Percentiles rank a stretch among this genome's conserved stretches.
These are phyloP conservation scores for Yponomeuta cagnagella DNA, from an alignment of 2,888 invertebrate species.

Conservation along the genomic window DNA sequence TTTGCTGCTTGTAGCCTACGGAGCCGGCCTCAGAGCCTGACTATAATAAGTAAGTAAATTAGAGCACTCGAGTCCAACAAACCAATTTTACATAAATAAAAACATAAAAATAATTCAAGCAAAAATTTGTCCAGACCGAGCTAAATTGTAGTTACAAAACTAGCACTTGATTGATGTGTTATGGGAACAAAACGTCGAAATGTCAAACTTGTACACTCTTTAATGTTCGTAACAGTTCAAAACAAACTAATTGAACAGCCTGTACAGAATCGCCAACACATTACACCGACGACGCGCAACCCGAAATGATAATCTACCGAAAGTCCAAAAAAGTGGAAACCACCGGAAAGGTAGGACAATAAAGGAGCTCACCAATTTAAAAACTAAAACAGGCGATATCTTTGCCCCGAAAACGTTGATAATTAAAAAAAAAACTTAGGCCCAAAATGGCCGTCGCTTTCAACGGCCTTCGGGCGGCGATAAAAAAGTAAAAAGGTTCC, in stretches of 20 bases:
- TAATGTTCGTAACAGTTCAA: too few species aligned
- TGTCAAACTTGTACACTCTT: too few species aligned
- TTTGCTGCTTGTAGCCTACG: too few species aligned
- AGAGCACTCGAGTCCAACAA: too few species aligned
- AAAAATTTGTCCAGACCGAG: too few species aligned
- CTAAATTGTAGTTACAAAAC: too few species aligned
- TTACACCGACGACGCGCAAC: neutral
- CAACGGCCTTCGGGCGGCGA: constrained; percentile 41
- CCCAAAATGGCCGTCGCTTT: constrained; percentile 53
- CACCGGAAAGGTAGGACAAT: neutral
- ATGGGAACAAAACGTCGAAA: too few species aligned
- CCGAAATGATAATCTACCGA: neutral
- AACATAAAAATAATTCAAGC: too few species aligned
- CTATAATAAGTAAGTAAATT: too few species aligned
- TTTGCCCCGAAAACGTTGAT: constrained; percentile 27
- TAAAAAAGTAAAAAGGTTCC: constrained; percentile 47
- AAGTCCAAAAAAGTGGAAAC: neutral
- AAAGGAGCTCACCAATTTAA: constrained; percentile 11
- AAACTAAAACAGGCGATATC: constrained; percentile 9
- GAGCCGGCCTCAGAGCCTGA: too few species aligned
- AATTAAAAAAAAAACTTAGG: constrained; percentile 52
- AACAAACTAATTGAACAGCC: neutral
- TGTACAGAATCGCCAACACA: neutral
- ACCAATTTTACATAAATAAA: too few species aligned
- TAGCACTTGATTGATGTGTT: too few species aligned